Percentiles rank a stretch among this genome's conserved stretches.
These are phyloP conservation scores for Lepus americanus DNA, from an alignment of 2,113 vertebrate genomes.

Conservation along the genomic window DNA sequence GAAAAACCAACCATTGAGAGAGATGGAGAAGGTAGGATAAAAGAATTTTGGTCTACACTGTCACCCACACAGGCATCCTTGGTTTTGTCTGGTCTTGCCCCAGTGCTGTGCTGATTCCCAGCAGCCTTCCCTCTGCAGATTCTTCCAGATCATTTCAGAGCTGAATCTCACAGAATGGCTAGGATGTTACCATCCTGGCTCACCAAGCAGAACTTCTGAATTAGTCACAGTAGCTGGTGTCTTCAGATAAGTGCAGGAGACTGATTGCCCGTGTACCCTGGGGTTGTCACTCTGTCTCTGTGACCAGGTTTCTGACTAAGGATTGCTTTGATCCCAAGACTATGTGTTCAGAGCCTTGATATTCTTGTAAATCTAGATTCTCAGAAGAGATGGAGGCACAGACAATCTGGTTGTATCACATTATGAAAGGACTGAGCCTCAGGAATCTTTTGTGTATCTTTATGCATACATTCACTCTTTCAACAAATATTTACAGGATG, in stretches of 20 bases:
- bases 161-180: background rate
- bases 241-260: too few species aligned
- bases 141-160: slow-evolving; percentile 13
- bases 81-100: background rate
- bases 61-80: background rate
- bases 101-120: background rate
- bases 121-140: background rate
- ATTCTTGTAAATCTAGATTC: background rate
- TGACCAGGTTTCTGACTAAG: background rate
- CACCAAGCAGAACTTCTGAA: background rate
- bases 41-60: background rate
- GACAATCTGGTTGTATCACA: background rate
- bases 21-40: background rate
- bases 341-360: background rate
- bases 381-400: background rate
- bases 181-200: background rate
- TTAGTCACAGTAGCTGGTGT: background rate
- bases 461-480: slow-evolving; percentile 9
- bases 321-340: background rate
- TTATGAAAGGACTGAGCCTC: background rate
- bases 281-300: background rate
- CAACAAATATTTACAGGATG: background rate
- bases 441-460: background rate
- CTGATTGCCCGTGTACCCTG: background rate
- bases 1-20: background rate